Evolutionary conservation across 2,888 invertebrate species (phyloP).

Genomic region (Neria commutata): DNA sequence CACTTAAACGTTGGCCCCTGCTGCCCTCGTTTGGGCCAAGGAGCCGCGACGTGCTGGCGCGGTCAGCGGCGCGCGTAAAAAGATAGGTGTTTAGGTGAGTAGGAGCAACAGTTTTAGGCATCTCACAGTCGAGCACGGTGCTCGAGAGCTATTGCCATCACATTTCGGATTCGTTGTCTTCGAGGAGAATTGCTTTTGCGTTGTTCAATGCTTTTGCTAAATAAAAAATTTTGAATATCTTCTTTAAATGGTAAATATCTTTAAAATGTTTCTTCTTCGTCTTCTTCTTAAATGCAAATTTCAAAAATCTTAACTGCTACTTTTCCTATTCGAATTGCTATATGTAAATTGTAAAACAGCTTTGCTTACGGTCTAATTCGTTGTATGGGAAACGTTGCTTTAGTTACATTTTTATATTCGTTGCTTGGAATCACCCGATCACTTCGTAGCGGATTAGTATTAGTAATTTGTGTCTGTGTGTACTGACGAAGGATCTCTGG

Average conservation of each 20-base stretch:
- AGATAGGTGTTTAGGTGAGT: background rate
- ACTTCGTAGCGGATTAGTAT: constrained; percentile 36
- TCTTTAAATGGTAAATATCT: background rate
- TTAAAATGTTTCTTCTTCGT: constrained; percentile 3
- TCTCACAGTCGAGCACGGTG: background rate
- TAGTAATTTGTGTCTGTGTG: too few relatives aligned
- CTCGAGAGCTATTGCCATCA: too few relatives aligned
- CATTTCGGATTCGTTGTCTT: background rate
- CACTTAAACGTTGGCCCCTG: too few relatives aligned
- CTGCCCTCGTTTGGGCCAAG: too few relatives aligned
- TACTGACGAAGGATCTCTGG: too few relatives aligned
- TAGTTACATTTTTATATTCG: constrained; percentile 58
- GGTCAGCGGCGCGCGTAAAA: background rate
- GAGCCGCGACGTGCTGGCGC: too few relatives aligned
- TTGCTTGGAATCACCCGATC: constrained; percentile 52
- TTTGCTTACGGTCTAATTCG: constrained; percentile 61
- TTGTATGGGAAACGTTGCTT: constrained; percentile 64
- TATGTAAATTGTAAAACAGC: constrained; percentile 1
- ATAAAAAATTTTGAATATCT: background rate
- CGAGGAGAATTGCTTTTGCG: background rate
- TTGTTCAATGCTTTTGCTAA: constrained; percentile 6
- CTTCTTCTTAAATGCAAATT: background rate
- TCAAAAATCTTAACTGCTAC: background rate
- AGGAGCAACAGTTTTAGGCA: background rate
- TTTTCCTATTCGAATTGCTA: constrained; percentile 13